Evolutionary conservation across 2,888 invertebrate genomes (phyloP), one percentile per base, ranked within the genome.

Genomic region (Nymphalis c-album): DNA sequence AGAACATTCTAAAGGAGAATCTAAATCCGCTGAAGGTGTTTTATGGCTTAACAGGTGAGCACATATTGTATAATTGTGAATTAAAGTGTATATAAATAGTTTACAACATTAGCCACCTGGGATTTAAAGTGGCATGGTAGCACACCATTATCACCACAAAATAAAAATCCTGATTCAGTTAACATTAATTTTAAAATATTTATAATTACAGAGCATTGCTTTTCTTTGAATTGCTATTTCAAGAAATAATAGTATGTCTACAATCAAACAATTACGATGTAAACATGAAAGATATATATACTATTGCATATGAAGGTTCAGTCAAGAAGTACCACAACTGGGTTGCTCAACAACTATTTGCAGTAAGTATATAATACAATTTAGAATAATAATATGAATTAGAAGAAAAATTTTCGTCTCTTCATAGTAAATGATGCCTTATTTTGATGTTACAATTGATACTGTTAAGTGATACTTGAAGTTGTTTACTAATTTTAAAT

Each of bases 251-350:
- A 55, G 84, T 88, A 45, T 90, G 92, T 76, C 79, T 91, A 60
- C 85, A 93, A 78, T 76, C 85, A 35, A 88, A 87, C 26, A 83
- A 88, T 22, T 79, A 80, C 67, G 84, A 93, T 40, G 94, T 95
- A 73, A 93, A 93, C 78, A 88, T 96, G 77, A 94, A 93, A 66
- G 92, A 92, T 26, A 94, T 94, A 80, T 89, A 96, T 61, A 93
- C 93, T 74, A 86, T 91, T 69, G 95, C 96, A 0, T 97, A 97
- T 82, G 93, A 95, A 76, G 93, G 94, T 61, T 94, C 95, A 47
- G 87, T 97, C 22, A 95, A 95, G 81, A 93, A 93, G 70, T 95
- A 96, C 81, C 97, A 97, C 77, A 95, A 94, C 71, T 96, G 96
- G 94, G 89, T 96, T 77, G 94, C 95, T 5, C 95, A 95, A 79